A percentile compares a stretch with the other conserved stretches of the same genome.
Conservation (phyloP, 92 coral and sea anemone genomes). For the Porites rus region DNA sequence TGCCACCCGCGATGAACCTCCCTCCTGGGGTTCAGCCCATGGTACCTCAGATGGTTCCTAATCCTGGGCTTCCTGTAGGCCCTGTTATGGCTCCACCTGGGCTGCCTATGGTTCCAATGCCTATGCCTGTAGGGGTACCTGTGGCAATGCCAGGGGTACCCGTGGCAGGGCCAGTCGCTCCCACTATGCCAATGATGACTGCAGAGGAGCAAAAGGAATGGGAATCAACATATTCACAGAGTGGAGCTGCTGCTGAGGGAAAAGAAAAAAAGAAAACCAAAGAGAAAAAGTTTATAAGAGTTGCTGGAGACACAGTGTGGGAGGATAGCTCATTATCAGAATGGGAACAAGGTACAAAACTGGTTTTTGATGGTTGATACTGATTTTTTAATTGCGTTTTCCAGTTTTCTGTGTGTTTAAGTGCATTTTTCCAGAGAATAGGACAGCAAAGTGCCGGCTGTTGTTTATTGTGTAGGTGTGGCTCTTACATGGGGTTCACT, state of each 20-base stretch:
- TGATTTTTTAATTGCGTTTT: no score
- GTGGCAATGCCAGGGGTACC: slow-evolving; percentile 60
- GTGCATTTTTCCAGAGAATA: no score
- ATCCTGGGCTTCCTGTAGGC: slow-evolving; percentile 38
- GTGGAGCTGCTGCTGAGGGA: slow-evolving; percentile 70
- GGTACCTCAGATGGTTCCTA: slow-evolving; percentile 44
- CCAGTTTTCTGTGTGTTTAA: no score
- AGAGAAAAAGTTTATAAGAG: slow-evolving; percentile 89
- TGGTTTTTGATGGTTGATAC: background rate
- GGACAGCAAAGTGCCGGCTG: no score
- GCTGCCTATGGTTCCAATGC: slow-evolving; percentile 73
- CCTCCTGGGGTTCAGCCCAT: slow-evolving; percentile 36
- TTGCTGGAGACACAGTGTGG: slow-evolving; percentile 97
- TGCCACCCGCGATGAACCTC: slow-evolving; percentile 64
- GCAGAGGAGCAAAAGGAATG: slow-evolving; percentile 97
- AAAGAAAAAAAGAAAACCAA: slow-evolving; percentile 82
- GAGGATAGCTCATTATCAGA: slow-evolving; percentile 87
- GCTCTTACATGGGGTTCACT: no score
- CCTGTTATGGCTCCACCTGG: slow-evolving; percentile 62
- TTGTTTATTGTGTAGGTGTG: no score
- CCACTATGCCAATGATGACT: slow-evolving; percentile 77
- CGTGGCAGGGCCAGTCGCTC: slow-evolving; percentile 45
- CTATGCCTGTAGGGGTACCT: slow-evolving; percentile 71
- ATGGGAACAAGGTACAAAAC: slow-evolving; percentile 90
- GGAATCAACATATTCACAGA: slow-evolving; percentile 95